Evolutionary conservation across 2,888 invertebrate genomes (phyloP), one percentile per base, ranked within the genome.

Genomic region (Leptogaster cylindrica): DNA sequence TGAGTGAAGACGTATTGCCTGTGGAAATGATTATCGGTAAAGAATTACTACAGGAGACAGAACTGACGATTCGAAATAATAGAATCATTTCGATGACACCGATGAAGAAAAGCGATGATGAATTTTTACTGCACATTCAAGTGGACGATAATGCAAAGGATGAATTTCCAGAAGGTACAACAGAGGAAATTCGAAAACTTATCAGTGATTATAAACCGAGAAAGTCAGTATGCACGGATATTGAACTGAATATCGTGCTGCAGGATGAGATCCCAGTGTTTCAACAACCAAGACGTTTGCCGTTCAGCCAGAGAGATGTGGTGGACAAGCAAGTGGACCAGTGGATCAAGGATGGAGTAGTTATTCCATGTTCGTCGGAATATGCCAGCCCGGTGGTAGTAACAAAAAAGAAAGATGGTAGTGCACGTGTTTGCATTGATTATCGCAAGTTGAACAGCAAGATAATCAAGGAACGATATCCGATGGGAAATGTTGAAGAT

Each of bases 201-300:
- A 4, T 51, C 5, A 28, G 28, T 14, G 10, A 14, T 7, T 51
- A 51, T n/a, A 28, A 27, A 12, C 51, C 51, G 16, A 7, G 14
- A n/a, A 50, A 51, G 8, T 27, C 2, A 14, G 16, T 1, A 1
- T n/a, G 16, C 4, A 27, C 4, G 10, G n/a, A 23, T 27, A 12
- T 46, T 27, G 27, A 28, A 44, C 28, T 63, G 69, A 73, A 71
- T 31, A 75, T 77, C n/a, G 63, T 77, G 14, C n/a, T 25, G 28
- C 14, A 23, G 14, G 51, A 51, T 27, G 28, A 25, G 10, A 28
- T 10, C 28, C 25, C 16, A 28, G 8, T 31, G 16, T 51, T 27
- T 14, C 27, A 23, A 3, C 50, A 27, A 1, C 51, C 28, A 28
- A 27, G 51, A 25, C n/a, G 51, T 5, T 51, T 51, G 16, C 51